phyloP scores from a whole-genome alignment of 2,797 vertebrate species.

The Notoglanidium macrostoma region DNA sequence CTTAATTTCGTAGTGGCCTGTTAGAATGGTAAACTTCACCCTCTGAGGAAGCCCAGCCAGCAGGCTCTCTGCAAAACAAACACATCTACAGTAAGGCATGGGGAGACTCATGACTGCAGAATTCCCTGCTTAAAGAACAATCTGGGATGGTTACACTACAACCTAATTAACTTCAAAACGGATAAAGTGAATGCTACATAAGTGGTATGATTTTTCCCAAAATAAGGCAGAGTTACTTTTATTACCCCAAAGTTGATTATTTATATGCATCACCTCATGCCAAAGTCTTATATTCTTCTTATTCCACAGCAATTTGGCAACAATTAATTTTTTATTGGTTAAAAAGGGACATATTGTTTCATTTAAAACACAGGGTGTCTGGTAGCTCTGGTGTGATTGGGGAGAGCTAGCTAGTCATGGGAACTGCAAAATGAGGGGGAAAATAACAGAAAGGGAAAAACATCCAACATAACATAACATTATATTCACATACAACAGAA shows the following conservation, averaged over 20 bases:
- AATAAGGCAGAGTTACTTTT: background rate
- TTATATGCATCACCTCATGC: background rate
- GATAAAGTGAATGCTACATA: background rate
- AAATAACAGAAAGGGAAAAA: background rate
- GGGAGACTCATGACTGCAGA: background rate
- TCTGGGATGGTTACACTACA: background rate
- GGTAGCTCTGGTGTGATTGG: background rate
- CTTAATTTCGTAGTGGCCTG: slow-evolving; percentile 91
- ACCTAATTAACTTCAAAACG: background rate
- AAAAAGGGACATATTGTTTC: background rate
- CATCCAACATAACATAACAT: no score
- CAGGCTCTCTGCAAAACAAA: slow-evolving; percentile 81
- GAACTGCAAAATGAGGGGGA: background rate
- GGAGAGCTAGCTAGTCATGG: background rate
- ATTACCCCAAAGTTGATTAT: background rate
- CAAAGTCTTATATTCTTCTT: background rate
- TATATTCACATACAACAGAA: background rate
- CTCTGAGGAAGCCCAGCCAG: slow-evolving; percentile 94
- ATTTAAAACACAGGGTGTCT: background rate
- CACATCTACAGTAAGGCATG: background rate
- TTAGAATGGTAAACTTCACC: slow-evolving; percentile 91
- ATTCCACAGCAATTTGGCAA: background rate
- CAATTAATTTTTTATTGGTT: background rate
- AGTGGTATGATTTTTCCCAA: no score
- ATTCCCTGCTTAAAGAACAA: background rate